Conservation (phyloP, 1,140 invertebrate species). For the Melipona quadrifasciata region DNA sequence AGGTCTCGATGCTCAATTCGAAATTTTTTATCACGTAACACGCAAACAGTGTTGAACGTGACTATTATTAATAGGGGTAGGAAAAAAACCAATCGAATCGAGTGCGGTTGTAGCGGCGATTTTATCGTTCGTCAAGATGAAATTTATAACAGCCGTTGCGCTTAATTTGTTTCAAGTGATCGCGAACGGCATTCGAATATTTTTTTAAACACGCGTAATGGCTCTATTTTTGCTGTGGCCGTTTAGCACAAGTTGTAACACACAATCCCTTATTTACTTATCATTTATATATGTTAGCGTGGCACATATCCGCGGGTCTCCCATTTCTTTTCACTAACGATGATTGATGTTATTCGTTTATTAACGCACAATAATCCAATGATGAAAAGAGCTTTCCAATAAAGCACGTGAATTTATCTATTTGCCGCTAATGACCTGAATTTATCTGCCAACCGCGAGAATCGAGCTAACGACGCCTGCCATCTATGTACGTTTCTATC, state of each 20-base stretch:
- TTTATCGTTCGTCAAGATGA: slow-evolving; percentile 35
- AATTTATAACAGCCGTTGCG: background rate
- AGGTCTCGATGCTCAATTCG: slow-evolving; percentile 2
- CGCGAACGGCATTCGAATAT: background rate
- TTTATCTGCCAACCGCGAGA: background rate
- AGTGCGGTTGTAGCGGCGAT: background rate
- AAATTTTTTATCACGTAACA: slow-evolving; percentile 41
- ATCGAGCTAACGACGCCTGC: background rate
- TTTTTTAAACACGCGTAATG: background rate
- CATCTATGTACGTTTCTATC: background rate
- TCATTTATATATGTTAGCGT: background rate
- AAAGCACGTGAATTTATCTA: background rate
- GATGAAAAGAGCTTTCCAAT: background rate
- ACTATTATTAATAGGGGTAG: slow-evolving; percentile 35
- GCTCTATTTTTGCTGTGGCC: background rate
- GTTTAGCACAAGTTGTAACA: background rate
- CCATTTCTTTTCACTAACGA: background rate
- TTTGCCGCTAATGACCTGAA: slow-evolving; percentile 9
- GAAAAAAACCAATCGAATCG: background rate
- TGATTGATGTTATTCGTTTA: background rate
- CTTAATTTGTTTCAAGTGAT: slow-evolving; percentile 27
- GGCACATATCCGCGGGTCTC: background rate
- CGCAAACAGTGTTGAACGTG: slow-evolving; percentile 25
- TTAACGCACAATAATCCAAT: background rate
- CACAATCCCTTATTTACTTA: background rate